Conservation (phyloP, 92 coral and sea anemone species). For the Paragorgia papillata region DNA sequence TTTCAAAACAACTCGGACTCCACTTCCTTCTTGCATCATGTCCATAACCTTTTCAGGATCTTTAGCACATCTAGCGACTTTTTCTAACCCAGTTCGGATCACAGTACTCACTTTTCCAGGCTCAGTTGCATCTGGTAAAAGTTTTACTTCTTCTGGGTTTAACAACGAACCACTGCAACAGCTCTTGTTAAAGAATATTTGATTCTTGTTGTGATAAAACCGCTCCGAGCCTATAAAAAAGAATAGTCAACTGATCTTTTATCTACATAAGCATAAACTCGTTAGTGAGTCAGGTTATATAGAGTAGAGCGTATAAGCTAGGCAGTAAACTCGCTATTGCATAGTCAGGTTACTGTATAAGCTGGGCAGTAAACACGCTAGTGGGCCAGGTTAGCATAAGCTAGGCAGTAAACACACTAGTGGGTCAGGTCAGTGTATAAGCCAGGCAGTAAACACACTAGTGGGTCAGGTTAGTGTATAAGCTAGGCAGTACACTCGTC, state of each 20-base stretch:
- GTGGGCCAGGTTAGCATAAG: too few relatives aligned
- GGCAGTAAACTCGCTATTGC: too few relatives aligned
- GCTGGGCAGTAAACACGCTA: too few relatives aligned
- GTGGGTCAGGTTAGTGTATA: too few relatives aligned
- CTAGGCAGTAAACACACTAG: too few relatives aligned
- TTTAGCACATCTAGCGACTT: conserved; percentile 92
- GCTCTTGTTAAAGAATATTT: conserved; percentile 93
- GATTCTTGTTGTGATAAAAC: conserved; percentile 98
- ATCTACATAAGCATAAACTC: too few relatives aligned
- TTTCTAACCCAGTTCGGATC: conserved; percentile 89
- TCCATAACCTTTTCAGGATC: conserved; percentile 96
- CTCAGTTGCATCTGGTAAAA: conserved; percentile 95
- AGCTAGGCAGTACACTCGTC: too few relatives aligned
- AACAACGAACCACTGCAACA: conserved; percentile 94
- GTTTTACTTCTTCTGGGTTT: conserved; percentile 89
- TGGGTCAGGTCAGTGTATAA: too few relatives aligned
- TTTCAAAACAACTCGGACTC: conserved; percentile 84
- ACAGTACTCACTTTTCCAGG: conserved; percentile 98
- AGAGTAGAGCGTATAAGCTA: too few relatives aligned
- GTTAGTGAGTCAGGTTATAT: too few relatives aligned
- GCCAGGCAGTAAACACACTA: too few relatives aligned
- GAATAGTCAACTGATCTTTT: not conserved
- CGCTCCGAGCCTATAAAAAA: conserved; percentile 81
- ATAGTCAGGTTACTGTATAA: too few relatives aligned
- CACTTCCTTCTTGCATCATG: conserved; percentile 99